Base-by-base conservation (phyloP, 2,888 invertebrate species). In the Agrochola macilenta region DNA sequence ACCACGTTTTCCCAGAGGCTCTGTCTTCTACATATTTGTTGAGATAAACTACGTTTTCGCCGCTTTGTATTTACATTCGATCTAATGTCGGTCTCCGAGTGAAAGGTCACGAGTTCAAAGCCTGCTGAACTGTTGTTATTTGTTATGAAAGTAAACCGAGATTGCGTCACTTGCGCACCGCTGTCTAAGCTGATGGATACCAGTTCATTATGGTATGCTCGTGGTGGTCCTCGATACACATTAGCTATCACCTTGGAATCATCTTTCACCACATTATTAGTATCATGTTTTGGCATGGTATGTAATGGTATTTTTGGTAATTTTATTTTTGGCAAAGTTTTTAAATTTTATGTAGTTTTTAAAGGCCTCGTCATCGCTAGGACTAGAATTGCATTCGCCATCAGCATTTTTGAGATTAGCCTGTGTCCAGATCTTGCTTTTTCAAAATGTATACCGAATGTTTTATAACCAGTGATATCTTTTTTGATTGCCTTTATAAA, bases 61-160 rank as follows among this genome's bases (percentile, higher is more conserved):
- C 52, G 23, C 9, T 26, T 65, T 30, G 58, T 61, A 58, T 69
- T 68, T 43, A 43, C 68, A 49, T 43, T 65, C 17, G 49, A 60
- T 66, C 11, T 83, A 73, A 80, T 46, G 49, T 54, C 35, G 78
- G 20, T 57, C 23, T 54, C 60, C 58, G 43, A 61, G 57, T 72
- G 64, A 84, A 79, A 84, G 84, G 84, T 76, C 84, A 73, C 60
- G 46, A 52, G 84, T 80, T 80, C 81, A 84, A 83, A 73, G 80
- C 71, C 66, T 57, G 54, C n/a, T 65, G 57, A 85, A 72, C 74
- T 74, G 76, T 57, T 58, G 69, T 54, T 80, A 68, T 84, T 74
- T 84, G 63, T 78, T 78, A 78, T 74, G 72, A 72, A 81, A 84
- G 69, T 74, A 63, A 64, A 23, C 71, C 26, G 54, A 58, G 54